Conservation (phyloP, 2,797 vertebrate genomes). For the Amazona ochrocephala region DNA sequence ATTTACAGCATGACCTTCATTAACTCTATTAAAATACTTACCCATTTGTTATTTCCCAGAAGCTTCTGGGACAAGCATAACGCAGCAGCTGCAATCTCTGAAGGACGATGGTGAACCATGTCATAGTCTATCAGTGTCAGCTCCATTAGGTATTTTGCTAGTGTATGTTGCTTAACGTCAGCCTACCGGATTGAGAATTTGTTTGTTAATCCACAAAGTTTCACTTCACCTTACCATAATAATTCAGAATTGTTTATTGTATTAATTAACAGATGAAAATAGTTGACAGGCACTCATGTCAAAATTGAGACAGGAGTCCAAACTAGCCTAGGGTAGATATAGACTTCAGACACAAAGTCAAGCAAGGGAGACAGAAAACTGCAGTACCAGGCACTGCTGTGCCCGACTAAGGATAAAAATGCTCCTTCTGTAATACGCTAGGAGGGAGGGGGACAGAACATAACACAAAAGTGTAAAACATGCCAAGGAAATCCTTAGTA, state of each 20-base stretch:
- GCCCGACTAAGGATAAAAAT: too few species aligned
- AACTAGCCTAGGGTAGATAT: background rate
- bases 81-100: slow-evolving; percentile 88
- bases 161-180: slow-evolving; percentile 85
- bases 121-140: slow-evolving; percentile 90
- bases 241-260: background rate
- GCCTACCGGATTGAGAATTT: slow-evolving; percentile 73
- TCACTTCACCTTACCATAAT: background rate
- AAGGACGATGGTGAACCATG: slow-evolving; percentile 91
- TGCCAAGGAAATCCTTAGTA: background rate
- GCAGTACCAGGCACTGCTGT: background rate
- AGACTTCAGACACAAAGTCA: background rate
- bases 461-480: background rate
- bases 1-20: background rate
- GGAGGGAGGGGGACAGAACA: too few species aligned
- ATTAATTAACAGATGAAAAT: background rate
- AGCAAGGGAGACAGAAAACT: background rate
- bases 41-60: slow-evolving; percentile 85
- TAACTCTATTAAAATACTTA: slow-evolving; percentile 63
- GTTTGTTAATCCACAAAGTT: slow-evolving; percentile 10
- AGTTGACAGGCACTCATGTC: background rate
- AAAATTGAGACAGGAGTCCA: background rate
- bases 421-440: background rate
- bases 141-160: slow-evolving; percentile 96
- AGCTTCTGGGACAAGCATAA: slow-evolving; percentile 88